Evolutionary conservation across 2,797 vertebrate species (phyloP).

Genomic region (Rhadinocentrus ornatus): DNA sequence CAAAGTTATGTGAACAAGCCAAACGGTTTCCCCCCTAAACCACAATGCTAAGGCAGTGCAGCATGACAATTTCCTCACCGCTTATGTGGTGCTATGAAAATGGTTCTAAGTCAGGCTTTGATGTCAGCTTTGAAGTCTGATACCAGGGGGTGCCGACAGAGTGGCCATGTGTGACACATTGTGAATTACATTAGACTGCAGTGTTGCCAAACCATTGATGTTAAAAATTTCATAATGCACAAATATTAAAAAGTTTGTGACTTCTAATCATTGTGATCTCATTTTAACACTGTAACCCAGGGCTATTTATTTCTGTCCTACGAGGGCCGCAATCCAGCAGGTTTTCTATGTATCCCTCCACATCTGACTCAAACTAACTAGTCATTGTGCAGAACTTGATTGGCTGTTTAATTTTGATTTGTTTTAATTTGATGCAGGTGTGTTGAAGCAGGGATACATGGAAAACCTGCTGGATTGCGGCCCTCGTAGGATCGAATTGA

Average conservation of each 20-base stretch:
- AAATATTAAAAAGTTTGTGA: background rate
- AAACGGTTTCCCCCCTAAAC: background rate
- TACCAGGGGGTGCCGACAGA: background rate
- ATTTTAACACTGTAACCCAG: background rate
- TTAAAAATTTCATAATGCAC: background rate
- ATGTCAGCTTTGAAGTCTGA: constrained; percentile 14
- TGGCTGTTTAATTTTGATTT: too few species aligned
- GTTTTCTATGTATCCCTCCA: too few species aligned
- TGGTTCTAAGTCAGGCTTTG: background rate
- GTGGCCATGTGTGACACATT: background rate
- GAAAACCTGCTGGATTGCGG: too few species aligned
- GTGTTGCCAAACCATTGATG: background rate
- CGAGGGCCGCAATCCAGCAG: too few species aligned
- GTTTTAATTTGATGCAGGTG: too few species aligned
- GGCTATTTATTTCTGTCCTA: too few species aligned
- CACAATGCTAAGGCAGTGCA: background rate
- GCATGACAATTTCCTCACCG: background rate
- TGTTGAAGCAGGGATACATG: too few species aligned
- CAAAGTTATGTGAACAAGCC: background rate
- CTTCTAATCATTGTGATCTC: background rate
- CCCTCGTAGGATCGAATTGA: too few species aligned
- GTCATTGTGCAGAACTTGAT: too few species aligned
- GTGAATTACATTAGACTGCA: background rate
- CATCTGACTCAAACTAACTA: too few species aligned
- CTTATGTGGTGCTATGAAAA: background rate